These are phyloP conservation scores for Corythucha ciliata DNA, from an alignment of 2,888 invertebrate species.

Conservation along the genomic window DNA sequence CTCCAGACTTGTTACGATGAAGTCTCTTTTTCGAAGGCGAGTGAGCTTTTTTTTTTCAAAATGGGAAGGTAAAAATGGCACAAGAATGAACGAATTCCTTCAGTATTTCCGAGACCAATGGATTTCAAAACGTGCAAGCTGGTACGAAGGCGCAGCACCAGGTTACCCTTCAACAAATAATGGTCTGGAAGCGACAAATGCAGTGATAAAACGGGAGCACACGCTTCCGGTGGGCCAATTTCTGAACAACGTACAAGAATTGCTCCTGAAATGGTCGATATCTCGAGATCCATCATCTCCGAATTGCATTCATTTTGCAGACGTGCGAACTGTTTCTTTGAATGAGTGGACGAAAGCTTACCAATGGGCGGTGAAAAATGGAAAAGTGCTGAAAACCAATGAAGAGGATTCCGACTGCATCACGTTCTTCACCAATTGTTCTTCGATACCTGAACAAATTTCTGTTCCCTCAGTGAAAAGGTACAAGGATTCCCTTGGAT, in stretches of 20 bases:
- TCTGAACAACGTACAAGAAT: constrained; percentile 3
- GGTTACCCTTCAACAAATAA: constrained; percentile 8
- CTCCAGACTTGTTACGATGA: constrained; percentile 11
- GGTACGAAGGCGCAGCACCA: constrained; percentile 7
- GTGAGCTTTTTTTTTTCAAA: constrained; percentile 12
- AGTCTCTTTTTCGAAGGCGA: constrained; percentile 9
- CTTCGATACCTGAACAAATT: too few relatives aligned
- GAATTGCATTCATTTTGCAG: too few relatives aligned
- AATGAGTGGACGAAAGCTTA: constrained; percentile 16
- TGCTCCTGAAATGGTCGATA: constrained; percentile 7
- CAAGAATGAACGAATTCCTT: constrained; percentile 17
- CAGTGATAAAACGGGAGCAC: neutral
- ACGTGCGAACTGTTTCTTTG: too few relatives aligned
- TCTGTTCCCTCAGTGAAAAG: too few relatives aligned
- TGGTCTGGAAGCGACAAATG: constrained; percentile 6
- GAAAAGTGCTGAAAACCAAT: constrained; percentile 14
- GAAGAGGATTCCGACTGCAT: constrained; percentile 9
- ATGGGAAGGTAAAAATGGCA: constrained; percentile 14
- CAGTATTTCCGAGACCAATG: constrained; percentile 14
- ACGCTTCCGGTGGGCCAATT: constrained; percentile 7
- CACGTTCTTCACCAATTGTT: neutral
- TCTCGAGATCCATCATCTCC: too few relatives aligned
- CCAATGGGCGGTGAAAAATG: constrained; percentile 14
- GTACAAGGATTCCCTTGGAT: too few relatives aligned
- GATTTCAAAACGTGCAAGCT: constrained; percentile 12